Evolutionary conservation across 2,797 vertebrate genomes (phyloP), one percentile per base, ranked within the genome.

Genomic region (Mastacembelus armatus): DNA sequence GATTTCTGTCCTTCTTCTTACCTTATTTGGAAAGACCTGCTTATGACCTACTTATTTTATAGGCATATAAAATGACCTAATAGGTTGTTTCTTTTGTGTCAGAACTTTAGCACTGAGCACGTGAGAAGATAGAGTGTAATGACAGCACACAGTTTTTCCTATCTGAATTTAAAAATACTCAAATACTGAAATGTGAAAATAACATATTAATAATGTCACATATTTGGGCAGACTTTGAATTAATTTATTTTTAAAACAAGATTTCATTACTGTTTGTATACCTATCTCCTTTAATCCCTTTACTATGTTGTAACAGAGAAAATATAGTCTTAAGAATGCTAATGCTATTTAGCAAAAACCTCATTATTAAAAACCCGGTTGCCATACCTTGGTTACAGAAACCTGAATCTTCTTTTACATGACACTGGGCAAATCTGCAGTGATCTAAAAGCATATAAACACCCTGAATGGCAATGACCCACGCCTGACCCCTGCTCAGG

Each of bases 321-420:
- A n/a, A n/a, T n/a, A n/a, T n/a, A n/a, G n/a, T n/a, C n/a, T n/a
- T n/a, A n/a, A n/a, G n/a, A n/a, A 16, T 15, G 29, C 33, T 16
- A 26, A 8, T n/a, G 12, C 10, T 33, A 7, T n/a, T 16, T 9
- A 24, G 10, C 4, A 48, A 21, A 19, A 38, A 12, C 1, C 11
- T 4, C 5, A 32, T n/a, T 11, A 22, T 8, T n/a, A n/a, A n/a
- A 22, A 52, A 18, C 10, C 14, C 38, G 24, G 3, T 39, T 9
- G 22, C 0, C 3, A 3, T 10, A 4, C 10, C 2, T 1, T 0
- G 3, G 38, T 10, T 9, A 4, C 2, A 0, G 5, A 4, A 30
- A 16, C n/a, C 21, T 15, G 4, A 18, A 36, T 61, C 39, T 2
- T 39, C 2, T 1, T 69, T 54, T 35, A 27, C 27, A 21, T 2